Conservation (phyloP, 1,140 invertebrate species). For the Ceratoteleas bidentatus region DNA sequence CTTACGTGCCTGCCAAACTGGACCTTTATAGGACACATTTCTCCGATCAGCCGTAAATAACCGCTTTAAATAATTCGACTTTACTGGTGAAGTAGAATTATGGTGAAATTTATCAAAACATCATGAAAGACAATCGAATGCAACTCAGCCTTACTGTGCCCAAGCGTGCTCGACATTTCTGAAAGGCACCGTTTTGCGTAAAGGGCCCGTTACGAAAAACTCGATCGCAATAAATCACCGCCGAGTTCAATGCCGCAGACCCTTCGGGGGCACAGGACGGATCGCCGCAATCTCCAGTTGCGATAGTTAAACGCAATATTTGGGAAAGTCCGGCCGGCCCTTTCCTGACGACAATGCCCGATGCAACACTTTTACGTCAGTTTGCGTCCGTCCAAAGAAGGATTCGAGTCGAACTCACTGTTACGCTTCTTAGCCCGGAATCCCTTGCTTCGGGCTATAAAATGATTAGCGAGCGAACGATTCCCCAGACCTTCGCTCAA, state of each 20-base stretch:
- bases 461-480: slow-evolving; percentile 33
- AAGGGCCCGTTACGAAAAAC: slow-evolving; percentile 42
- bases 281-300: neutral
- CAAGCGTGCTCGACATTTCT: slow-evolving; percentile 36
- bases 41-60: slow-evolving; percentile 30
- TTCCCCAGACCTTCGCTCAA: neutral
- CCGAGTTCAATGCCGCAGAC: slow-evolving; percentile 6
- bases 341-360: slow-evolving; percentile 22
- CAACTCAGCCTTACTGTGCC: slow-evolving; percentile 24
- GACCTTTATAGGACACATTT: neutral
- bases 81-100: too few species aligned
- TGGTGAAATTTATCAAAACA: slow-evolving; percentile 25
- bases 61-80: slow-evolving; percentile 29
- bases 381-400: slow-evolving; percentile 34
- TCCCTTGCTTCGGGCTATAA: slow-evolving; percentile 16
- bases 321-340: slow-evolving; percentile 36
- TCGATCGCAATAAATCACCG: slow-evolving; percentile 49
- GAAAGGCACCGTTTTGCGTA: slow-evolving; percentile 33
- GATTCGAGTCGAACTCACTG: slow-evolving; percentile 18
- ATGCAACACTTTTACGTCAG: slow-evolving; percentile 60
- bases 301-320: slow-evolving; percentile 58
- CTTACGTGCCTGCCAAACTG: too few species aligned
- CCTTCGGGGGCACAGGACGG: too few species aligned
- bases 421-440: slow-evolving; percentile 30
- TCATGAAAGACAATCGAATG: neutral